Percentiles rank a stretch among this genome's conserved stretches.
Evolutionary conservation across 53 echinoderm and acorn worm species (phyloP).

Genomic region (Stichopus horrens): DNA sequence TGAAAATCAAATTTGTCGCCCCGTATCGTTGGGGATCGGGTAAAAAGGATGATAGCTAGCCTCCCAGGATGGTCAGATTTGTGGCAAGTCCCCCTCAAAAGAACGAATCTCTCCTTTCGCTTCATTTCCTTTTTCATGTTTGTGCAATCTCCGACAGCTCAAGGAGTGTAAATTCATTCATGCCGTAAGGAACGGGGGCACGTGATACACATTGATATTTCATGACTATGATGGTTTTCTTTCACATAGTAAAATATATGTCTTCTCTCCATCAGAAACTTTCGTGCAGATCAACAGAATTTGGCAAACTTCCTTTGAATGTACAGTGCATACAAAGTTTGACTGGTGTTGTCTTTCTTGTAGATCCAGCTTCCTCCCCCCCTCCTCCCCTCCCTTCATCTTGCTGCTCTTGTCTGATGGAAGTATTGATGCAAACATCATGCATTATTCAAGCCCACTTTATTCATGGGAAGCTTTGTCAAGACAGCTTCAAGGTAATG

Average conservation of each 20-base stretch:
- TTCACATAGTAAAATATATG: neutral
- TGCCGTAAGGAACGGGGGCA: neutral
- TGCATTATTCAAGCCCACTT: neutral
- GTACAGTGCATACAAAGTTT: neutral
- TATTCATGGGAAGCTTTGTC: neutral
- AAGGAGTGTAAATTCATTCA: neutral
- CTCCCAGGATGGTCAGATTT: neutral
- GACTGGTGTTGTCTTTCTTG: too few relatives aligned
- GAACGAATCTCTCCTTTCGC: neutral
- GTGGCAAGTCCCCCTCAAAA: neutral
- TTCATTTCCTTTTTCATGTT: neutral
- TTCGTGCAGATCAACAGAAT: neutral
- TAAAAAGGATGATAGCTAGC: neutral
- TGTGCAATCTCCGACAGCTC: neutral
- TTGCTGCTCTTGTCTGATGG: neutral
- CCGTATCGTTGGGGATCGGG: constrained; percentile 4
- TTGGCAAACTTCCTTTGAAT: neutral
- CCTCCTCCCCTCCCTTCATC: too few relatives aligned
- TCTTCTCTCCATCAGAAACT: neutral
- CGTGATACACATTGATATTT: neutral
- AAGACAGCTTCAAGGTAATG: neutral
- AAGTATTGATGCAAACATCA: neutral
- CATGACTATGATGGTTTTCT: neutral
- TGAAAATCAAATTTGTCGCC: constrained; percentile 40
- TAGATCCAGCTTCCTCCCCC: too few relatives aligned